Percentiles rank a stretch among this genome's conserved stretches.
These are phyloP conservation scores for Empidonax traillii DNA, from an alignment of 2,113 vertebrate genomes.

Conservation along the genomic window DNA sequence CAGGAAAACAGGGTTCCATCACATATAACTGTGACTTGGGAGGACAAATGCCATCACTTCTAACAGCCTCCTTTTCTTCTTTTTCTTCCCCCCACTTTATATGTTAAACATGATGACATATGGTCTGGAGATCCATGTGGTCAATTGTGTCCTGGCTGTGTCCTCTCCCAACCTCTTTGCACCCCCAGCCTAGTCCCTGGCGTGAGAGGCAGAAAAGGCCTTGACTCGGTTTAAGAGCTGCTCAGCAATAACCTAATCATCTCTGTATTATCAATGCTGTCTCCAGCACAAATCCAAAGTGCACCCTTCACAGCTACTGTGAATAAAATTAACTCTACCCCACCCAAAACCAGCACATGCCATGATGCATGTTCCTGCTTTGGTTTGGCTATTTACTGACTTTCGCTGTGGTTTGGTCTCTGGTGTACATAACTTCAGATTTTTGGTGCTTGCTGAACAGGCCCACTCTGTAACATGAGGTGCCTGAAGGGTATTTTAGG, in stretches of 20 bases:
- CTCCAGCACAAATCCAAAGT: not conserved
- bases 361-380: rapidly evolving
- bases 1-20: not conserved
- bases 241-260: not conserved
- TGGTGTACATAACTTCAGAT: not conserved
- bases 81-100: not conserved
- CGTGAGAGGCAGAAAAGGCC: not conserved
- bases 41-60: not conserved
- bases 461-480: not conserved
- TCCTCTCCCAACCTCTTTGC: not conserved
- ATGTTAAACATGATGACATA: not conserved
- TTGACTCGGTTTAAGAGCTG: not conserved
- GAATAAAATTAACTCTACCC: not conserved
- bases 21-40: not conserved
- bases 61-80: not conserved
- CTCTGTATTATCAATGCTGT: not conserved
- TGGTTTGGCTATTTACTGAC: not conserved
- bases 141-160: not conserved
- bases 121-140: not conserved
- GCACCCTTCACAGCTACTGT: not conserved
- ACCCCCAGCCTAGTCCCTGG: not conserved
- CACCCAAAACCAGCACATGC: not conserved
- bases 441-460: not conserved
- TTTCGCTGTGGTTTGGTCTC: not conserved
- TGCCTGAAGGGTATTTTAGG: not conserved